Percentiles rank a stretch among this genome's conserved stretches.
These are phyloP conservation scores for Latrodectus hesperus DNA, from an alignment of 2,888 invertebrate species.

Conservation along the genomic window DNA sequence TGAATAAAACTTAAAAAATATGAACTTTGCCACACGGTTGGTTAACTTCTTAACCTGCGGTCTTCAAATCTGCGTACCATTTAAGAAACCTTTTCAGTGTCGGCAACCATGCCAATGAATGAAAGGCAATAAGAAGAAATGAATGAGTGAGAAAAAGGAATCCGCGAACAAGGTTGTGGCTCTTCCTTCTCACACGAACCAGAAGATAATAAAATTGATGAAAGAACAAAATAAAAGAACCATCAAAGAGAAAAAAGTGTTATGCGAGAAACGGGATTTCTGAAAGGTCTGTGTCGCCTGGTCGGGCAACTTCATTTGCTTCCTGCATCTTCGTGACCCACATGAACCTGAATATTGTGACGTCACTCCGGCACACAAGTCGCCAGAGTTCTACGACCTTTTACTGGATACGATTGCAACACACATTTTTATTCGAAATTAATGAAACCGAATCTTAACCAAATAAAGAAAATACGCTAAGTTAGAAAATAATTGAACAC, in stretches of 20 bases:
- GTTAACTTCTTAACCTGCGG: constrained; percentile 16
- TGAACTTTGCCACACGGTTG: constrained; percentile 20
- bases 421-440: constrained; percentile 41
- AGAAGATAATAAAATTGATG: constrained; percentile 33
- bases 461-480: no score
- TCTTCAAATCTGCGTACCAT: constrained; percentile 30
- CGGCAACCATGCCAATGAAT: constrained; percentile 16
- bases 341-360: constrained; percentile 55
- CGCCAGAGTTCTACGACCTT: constrained; percentile 66
- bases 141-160: constrained; percentile 24
- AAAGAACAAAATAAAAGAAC: constrained; percentile 23
- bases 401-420: constrained; percentile 34
- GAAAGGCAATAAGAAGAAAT: constrained; percentile 43
- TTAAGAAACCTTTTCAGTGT: constrained; percentile 17
- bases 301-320: constrained; percentile 52
- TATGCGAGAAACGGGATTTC: constrained; percentile 54
- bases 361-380: constrained; percentile 50
- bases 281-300: constrained; percentile 54
- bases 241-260: constrained; percentile 27
- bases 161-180: constrained; percentile 24
- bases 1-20: neutral
- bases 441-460: no score
- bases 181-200: constrained; percentile 26
- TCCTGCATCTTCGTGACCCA: constrained; percentile 65
- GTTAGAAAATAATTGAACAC: neutral